These are phyloP conservation scores for Gambusia yucatana DNA, from an alignment of 2,797 vertebrate species.

Conservation along the genomic window DNA sequence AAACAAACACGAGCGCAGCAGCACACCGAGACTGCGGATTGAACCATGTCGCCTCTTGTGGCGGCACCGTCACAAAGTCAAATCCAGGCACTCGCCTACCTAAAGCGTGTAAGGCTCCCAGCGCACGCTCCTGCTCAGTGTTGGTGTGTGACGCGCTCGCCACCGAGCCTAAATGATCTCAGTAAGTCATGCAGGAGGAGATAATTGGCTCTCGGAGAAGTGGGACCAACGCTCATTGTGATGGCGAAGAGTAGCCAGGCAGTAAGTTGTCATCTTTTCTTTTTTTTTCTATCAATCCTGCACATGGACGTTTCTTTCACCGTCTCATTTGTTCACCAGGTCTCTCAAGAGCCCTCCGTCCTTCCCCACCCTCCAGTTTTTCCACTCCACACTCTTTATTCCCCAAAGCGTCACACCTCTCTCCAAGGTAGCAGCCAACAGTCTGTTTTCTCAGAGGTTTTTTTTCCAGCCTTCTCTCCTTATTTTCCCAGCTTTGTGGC, in stretches of 20 bases:
- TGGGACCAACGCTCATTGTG: conserved; percentile 72
- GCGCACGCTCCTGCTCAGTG: conserved; percentile 29
- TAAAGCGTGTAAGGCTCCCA: conserved; percentile 35
- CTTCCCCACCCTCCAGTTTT: background rate
- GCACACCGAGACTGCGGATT: conserved; percentile 12
- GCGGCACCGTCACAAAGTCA: background rate
- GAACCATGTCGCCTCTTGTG: background rate
- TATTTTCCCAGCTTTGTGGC: background rate
- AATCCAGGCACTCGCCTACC: conserved; percentile 66
- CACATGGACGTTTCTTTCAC: conserved; percentile 16
- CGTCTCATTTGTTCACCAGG: conserved; percentile 3
- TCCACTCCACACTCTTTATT: conserved; percentile 1
- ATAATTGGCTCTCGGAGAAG: conserved; percentile 78
- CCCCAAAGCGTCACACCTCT: conserved; percentile 42
- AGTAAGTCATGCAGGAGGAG: conserved; percentile 68
- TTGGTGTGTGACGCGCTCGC: conserved; percentile 43
- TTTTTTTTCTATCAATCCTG: conserved; percentile 17
- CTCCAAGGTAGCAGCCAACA: conserved; percentile 46
- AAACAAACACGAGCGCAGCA: conserved; percentile 8
- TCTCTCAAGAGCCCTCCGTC: conserved; percentile 10
- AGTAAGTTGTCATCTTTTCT: conserved; percentile 1
- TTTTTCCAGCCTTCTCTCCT: conserved; percentile 11
- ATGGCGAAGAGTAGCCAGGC: conserved; percentile 17
- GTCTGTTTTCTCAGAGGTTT: conserved; percentile 50
- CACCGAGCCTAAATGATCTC: conserved; percentile 73